Evolutionary conservation across 2,888 invertebrate genomes (phyloP).

Genomic region (Cataglyphis altisquamis): DNA sequence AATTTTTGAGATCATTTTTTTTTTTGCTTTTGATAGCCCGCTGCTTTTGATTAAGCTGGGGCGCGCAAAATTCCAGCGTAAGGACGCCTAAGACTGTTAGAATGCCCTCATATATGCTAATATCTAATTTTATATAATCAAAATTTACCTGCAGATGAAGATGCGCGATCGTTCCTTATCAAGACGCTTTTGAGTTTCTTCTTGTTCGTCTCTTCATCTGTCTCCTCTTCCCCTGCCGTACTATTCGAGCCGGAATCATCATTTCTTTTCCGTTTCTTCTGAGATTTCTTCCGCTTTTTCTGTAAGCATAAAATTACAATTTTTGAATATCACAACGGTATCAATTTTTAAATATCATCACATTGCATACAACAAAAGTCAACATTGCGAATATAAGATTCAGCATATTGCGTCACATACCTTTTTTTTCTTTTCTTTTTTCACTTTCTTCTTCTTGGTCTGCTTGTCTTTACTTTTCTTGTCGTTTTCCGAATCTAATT

Average conservation of each 20-base stretch:
- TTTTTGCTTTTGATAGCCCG: neutral
- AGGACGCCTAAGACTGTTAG: too few species aligned
- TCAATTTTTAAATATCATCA: neutral
- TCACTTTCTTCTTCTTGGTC: constrained; percentile 75
- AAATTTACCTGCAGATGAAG: constrained; percentile 69
- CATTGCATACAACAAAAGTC: neutral
- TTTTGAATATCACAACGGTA: neutral
- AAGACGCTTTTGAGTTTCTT: constrained; percentile 81
- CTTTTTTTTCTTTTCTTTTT: constrained; percentile 78
- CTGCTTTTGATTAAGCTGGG: too few species aligned
- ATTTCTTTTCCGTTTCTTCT: constrained; percentile 81
- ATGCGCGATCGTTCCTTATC: constrained; percentile 68
- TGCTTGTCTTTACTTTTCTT: constrained; percentile 80
- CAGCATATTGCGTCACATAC: constrained; percentile 18
- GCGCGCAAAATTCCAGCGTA: too few species aligned
- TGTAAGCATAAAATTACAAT: neutral
- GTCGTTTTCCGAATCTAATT: constrained; percentile 74
- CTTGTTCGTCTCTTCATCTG: constrained; percentile 75
- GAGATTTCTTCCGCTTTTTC: constrained; percentile 34
- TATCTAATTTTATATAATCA: neutral
- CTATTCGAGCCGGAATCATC: constrained; percentile 73
- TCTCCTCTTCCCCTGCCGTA: constrained; percentile 67
- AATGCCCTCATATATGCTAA: neutral
- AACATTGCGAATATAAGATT: constrained; percentile 12
- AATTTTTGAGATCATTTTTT: neutral